These are phyloP conservation scores for Meghimatium bilineatum DNA, from an alignment of 2,888 invertebrate genomes.

Conservation along the genomic window DNA sequence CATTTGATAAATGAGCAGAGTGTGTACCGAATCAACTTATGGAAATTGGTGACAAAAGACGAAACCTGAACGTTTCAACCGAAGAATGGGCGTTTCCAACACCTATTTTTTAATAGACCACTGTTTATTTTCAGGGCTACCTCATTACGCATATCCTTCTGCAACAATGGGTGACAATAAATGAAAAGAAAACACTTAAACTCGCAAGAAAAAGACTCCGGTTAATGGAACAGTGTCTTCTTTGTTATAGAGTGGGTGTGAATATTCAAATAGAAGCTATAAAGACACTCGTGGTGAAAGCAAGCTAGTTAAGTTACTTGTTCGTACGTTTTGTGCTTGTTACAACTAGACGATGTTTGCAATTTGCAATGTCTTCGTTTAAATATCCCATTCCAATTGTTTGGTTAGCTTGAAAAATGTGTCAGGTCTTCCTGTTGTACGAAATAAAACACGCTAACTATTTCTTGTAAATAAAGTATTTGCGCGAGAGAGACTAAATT, in stretches of 20 bases:
- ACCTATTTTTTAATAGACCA: neutral
- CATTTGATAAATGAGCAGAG: neutral
- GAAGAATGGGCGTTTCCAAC: neutral
- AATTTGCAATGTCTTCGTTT: neutral
- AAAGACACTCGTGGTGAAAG: neutral
- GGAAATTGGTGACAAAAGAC: neutral
- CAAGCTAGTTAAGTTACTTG: constrained; percentile 10
- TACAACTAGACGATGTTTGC: neutral
- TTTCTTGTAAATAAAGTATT: too few species aligned
- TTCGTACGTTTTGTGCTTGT: neutral
- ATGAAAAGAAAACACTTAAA: constrained; percentile 10
- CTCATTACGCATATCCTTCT: constrained; percentile 23
- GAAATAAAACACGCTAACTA: too few species aligned
- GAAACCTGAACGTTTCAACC: constrained; percentile 6
- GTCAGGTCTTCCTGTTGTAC: too few species aligned
- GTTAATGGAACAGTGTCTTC: constrained; percentile 30
- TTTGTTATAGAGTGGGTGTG: constrained; percentile 32
- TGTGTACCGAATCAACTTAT: neutral
- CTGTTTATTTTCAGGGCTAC: neutral
- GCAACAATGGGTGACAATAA: constrained; percentile 22
- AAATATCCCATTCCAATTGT: neutral
- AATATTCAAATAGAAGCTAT: constrained; percentile 13
- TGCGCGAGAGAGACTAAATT: too few species aligned
- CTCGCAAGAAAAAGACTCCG: neutral
- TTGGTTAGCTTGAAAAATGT: neutral